Conservation (phyloP, 2,113 vertebrate species). For the Chaetodon trifascialis region DNA sequence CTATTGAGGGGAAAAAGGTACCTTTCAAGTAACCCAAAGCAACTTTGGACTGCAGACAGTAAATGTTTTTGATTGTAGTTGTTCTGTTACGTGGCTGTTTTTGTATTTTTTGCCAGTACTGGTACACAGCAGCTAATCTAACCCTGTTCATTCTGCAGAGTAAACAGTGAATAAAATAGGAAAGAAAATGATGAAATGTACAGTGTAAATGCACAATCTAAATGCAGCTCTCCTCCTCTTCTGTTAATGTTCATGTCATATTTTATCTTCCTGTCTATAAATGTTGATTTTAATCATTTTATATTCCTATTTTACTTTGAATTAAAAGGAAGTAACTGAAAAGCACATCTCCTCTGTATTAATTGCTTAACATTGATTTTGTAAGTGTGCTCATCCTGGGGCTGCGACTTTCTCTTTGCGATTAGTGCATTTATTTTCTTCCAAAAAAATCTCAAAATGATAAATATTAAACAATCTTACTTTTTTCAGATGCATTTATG, state of each 20-base stretch:
- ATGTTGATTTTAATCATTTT: slow-evolving; percentile 63
- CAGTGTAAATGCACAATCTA: slow-evolving; percentile 66
- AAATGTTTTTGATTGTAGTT: not conserved
- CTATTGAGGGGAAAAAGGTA: not conserved
- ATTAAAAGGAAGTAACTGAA: slow-evolving; percentile 69
- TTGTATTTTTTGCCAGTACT: slow-evolving; percentile 8
- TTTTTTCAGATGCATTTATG: not conserved
- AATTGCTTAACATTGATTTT: not conserved
- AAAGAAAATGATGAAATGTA: slow-evolving; percentile 31
- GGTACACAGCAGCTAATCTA: slow-evolving; percentile 44
- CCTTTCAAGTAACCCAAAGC: not conserved
- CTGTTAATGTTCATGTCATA: slow-evolving; percentile 38
- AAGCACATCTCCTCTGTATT: not conserved
- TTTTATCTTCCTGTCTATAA: slow-evolving; percentile 53
- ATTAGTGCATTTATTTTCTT: not conserved
- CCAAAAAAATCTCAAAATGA: not conserved
- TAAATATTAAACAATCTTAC: not conserved
- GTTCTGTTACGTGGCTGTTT: slow-evolving; percentile 11
- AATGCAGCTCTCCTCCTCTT: slow-evolving; percentile 44
- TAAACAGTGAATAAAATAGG: slow-evolving; percentile 18
- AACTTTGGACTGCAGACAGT: not conserved
- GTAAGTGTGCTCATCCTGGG: not conserved
- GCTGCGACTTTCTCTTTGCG: not conserved
- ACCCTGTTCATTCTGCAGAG: slow-evolving; percentile 11
- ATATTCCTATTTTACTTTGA: slow-evolving; percentile 67